phyloP scores from a whole-genome alignment of 2,888 invertebrate genomes.

The Ceriagrion tenellum region DNA sequence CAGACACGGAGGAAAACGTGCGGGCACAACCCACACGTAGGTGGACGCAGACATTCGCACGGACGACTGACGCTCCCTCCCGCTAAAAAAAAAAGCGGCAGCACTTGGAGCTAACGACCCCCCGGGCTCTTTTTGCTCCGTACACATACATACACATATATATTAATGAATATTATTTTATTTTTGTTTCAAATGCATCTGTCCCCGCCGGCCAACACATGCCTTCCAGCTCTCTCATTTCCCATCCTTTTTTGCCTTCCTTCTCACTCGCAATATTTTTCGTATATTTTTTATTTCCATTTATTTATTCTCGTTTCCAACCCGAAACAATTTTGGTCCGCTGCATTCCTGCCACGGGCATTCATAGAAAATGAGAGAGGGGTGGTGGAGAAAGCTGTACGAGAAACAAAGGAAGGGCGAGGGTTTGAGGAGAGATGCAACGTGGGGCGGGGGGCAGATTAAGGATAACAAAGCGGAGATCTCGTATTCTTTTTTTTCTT shows the following conservation, averaged over 20 bases:
- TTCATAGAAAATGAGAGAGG: conserved; percentile 22
- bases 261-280: background rate
- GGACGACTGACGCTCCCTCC: background rate
- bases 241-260: background rate
- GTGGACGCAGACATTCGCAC: background rate
- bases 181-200: background rate
- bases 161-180: conserved; percentile 2
- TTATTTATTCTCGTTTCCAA: background rate
- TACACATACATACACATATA: background rate
- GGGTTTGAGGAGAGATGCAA: background rate
- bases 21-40: background rate
- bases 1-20: background rate
- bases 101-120: conserved; percentile 42
- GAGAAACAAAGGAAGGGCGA: background rate
- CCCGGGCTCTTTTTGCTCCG: background rate
- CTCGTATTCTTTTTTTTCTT: background rate
- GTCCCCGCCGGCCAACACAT: background rate
- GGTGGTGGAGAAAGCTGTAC: background rate
- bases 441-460: background rate
- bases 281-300: too few relatives aligned
- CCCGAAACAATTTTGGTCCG: background rate
- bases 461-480: background rate
- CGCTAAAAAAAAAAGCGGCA: background rate
- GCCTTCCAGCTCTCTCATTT: background rate
- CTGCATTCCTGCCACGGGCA: background rate